Base-by-base conservation (phyloP, 2,113 vertebrate genomes). In the Nesogale talazaci region DNA sequence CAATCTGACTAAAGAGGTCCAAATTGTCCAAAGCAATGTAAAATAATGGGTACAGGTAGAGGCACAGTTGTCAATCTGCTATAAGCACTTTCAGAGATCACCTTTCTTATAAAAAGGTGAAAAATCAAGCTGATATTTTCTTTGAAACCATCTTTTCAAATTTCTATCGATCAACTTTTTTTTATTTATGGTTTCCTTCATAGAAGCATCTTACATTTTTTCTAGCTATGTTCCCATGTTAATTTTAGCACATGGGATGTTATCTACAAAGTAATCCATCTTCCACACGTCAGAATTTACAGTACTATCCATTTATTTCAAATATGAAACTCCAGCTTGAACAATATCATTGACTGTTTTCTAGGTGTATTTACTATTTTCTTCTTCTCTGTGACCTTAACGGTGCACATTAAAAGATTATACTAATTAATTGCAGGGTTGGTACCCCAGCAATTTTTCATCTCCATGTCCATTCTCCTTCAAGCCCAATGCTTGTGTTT, bases 281-380 rank as follows among this genome's bases (percentile, higher is more conserved):
- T 88, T 76, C 22, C 56, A 59, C 31, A 59, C 11, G 22, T 76
- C 72, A 52, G 92, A 40, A 88, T 56, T 38, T 91, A 67, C 3
- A 40, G 77, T 88, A 67, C 11, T 59, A 38, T 83, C 27, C 22
- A 92, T 77, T 72, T 91, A 80, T 92, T 94, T 91, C 95, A 52
- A 92, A 89, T 17, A 90, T 23, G 11, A 20, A 4, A 25, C 4
- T 27, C 38, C n/a, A 86, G 31, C 91, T 92, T 22, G 7, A 63
- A 93, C 75, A 95, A 90, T 70, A n/a, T 81, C n/a, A 63, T 94
- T 89, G 83, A 69, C 4, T 90, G 61, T 94, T 88, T 91, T 94
- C 84, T 83, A 74, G 56, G 79, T 74, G 9, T 27, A 84, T 70
- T 86, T 90, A 91, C 76, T 76, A 92, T 65, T 93, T 92, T 42